Evolutionary conservation across 2,113 vertebrate species (phyloP), one percentile per base, ranked within the genome.

Genomic region (Vombatus ursinus): DNA sequence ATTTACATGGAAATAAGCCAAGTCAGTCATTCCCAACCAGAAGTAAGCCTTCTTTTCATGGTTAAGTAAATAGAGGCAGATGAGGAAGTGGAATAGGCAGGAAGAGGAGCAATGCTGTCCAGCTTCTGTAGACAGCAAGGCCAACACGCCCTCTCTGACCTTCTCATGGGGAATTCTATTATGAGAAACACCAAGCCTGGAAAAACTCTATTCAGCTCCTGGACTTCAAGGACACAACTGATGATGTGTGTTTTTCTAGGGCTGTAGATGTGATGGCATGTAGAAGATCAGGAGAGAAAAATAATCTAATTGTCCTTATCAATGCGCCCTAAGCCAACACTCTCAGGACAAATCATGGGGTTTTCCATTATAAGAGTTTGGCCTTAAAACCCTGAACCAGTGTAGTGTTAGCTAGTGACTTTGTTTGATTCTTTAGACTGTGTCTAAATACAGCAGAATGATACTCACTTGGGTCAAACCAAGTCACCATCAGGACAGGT

Each of bases 1-100:
- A 92, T 25, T 61, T 94, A 19, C 28, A 44, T 0, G 22, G 52
- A 98, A 98, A 98, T 97, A 96, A 57, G 96, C 98, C 97, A 98
- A 97, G 98, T 98, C 98, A 97, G 98, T 96, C 68, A 7, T 98
- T 98, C 94, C 94, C 96, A 94, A 98, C 50, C 95, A 1, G 10
- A 9, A 8, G 53, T 98, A 98, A 99, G 98, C 98, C 96, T 6
- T 25, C 97, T 95, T 98, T 98, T 98, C 98, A 98, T 44, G 98
- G 94, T 97, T 97, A 90, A 97, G 97, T 96, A 95, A 96, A 90
- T 97, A 93, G 89, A 26, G 95, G 92, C 97, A 94, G 91, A 47
- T 1, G 26, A 95, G 47, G 0, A 94, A 49, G 90, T 12, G 48
- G 91, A 77, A 92, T 90, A 26, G 96, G 10, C 48, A 47, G 50